Percentiles rank a stretch among this genome's conserved stretches.
Conservation (phyloP, 35 echinoderm and acorn worm species). For the Diadema setosum region DNA sequence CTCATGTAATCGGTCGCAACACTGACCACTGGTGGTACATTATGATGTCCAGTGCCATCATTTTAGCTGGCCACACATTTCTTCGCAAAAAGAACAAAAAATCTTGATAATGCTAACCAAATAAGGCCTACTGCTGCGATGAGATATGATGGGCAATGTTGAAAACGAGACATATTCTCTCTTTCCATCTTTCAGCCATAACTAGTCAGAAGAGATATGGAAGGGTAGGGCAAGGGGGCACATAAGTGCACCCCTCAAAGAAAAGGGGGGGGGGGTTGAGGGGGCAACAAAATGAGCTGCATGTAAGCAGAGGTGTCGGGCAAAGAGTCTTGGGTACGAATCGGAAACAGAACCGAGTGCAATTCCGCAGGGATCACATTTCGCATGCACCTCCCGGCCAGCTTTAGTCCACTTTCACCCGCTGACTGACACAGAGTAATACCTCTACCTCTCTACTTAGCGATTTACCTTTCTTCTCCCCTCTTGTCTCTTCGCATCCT, state of each 20-base stretch:
- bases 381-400: conserved; percentile 9
- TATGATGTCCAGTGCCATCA: no score
- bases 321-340: background rate
- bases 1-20: no score
- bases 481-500: background rate
- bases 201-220: background rate
- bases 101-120: no score
- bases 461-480: background rate
- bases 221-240: background rate
- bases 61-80: no score
- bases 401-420: conserved; percentile 17
- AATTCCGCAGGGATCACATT: conserved; percentile 22
- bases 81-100: no score
- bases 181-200: no score
- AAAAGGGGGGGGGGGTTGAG: background rate
- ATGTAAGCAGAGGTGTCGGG: background rate
- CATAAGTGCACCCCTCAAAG: background rate
- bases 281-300: no score
- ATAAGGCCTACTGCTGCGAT: no score
- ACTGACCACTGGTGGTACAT: no score
- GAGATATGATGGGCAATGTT: no score
- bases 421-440: conserved; percentile 18
- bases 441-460: background rate
- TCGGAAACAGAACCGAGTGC: conserved; percentile 20
- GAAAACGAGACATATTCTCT: no score